phyloP scores from a whole-genome alignment of 2,888 invertebrate genomes.

The Aporophyla lueneburgensis region DNA sequence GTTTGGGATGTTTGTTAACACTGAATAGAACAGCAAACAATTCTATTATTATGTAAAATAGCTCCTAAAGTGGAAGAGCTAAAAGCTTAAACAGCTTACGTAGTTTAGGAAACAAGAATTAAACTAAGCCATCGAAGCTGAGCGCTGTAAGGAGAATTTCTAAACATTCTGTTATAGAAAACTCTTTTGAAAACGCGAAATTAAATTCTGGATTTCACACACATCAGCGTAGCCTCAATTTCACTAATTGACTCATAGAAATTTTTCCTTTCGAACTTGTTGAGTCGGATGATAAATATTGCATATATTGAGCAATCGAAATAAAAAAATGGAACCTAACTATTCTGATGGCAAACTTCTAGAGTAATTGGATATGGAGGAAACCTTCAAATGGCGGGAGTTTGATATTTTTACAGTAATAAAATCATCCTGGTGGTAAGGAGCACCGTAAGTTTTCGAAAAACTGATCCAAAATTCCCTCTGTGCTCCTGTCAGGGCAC shows the following conservation, averaged over 20 bases:
- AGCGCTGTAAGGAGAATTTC: not conserved
- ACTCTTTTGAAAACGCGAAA: not conserved
- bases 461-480: too few species aligned
- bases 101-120: constrained; percentile 36
- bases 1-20: constrained; percentile 43
- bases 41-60: constrained; percentile 61
- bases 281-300: not conserved
- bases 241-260: not conserved
- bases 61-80: constrained; percentile 38
- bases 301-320: too few species aligned
- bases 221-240: not conserved
- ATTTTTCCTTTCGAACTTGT: not conserved
- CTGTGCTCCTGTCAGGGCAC: too few species aligned
- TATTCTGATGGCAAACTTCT: not conserved
- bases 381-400: too few species aligned
- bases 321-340: too few species aligned
- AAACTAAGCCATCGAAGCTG: constrained; percentile 32
- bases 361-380: too few species aligned
- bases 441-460: too few species aligned
- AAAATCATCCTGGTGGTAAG: too few species aligned
- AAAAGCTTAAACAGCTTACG: constrained; percentile 36
- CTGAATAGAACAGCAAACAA: constrained; percentile 44
- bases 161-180: not conserved
- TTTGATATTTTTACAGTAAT: too few species aligned
- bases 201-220: not conserved